phyloP scores from a whole-genome alignment of 2,113 vertebrate genomes.

The Mastomys natalensis region DNA sequence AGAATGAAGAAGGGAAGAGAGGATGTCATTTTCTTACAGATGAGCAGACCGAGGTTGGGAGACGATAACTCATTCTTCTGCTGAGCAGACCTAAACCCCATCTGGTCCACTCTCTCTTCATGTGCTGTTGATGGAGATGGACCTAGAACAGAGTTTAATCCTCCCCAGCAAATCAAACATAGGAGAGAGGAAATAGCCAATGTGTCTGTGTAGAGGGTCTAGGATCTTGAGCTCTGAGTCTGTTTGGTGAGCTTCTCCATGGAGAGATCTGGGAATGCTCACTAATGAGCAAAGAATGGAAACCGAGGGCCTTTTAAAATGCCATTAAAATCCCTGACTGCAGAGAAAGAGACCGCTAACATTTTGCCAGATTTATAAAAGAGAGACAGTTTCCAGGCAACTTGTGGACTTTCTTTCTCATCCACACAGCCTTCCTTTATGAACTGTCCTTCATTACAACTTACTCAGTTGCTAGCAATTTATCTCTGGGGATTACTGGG shows the following conservation, averaged over 20 bases:
- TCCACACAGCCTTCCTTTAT: conserved; percentile 32
- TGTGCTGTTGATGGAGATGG: neutral
- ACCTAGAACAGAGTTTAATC: neutral
- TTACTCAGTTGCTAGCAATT: conserved; percentile 53
- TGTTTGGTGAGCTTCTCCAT: conserved; percentile 31
- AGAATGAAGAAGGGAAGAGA: neutral
- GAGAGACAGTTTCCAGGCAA: conserved; percentile 58
- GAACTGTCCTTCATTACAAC: conserved; percentile 40
- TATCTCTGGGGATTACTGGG: neutral
- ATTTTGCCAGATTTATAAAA: conserved; percentile 71
- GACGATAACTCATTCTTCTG: neutral
- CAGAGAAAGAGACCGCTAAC: conserved; percentile 53
- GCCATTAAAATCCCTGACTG: conserved; percentile 72
- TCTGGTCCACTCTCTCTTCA: neutral
- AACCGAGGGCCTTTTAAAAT: conserved; percentile 52
- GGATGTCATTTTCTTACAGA: neutral
- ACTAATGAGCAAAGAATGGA: conserved; percentile 50
- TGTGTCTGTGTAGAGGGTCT: neutral
- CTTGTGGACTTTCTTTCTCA: conserved; percentile 53
- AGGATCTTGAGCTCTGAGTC: neutral
- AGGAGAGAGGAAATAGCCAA: neutral
- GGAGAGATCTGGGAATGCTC: conserved; percentile 21
- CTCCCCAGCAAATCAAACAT: neutral
- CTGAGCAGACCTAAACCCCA: neutral
- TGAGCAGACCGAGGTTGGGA: neutral